Conservation (phyloP, 2,888 invertebrate genomes). For the Apamea monoglypha region DNA sequence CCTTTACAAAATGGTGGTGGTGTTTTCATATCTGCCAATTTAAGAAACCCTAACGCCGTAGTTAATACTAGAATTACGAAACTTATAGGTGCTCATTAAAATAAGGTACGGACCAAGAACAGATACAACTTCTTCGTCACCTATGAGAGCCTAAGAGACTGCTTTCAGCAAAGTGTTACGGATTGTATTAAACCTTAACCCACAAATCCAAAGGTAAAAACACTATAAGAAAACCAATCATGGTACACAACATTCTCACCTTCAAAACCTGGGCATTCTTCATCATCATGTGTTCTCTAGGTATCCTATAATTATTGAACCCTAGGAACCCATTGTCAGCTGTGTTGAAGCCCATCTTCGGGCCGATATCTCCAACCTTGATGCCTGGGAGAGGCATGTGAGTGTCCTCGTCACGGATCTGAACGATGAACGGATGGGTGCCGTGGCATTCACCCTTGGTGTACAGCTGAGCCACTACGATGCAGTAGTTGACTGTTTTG, state of each 20-base stretch:
- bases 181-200: too few species aligned
- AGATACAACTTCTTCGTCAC: too few species aligned
- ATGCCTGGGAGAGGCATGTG: slow-evolving; percentile 96
- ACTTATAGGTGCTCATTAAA: too few species aligned
- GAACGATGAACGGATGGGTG: slow-evolving; percentile 97
- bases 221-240: too few species aligned
- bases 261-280: slow-evolving; percentile 95
- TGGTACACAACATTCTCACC: slow-evolving; percentile 62
- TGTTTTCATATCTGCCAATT: too few species aligned
- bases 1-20: too few species aligned
- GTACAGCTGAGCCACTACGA: slow-evolving; percentile 96
- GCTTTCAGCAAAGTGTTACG: too few species aligned
- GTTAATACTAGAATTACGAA: too few species aligned
- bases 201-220: background rate
- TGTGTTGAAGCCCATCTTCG: slow-evolving; percentile 96
- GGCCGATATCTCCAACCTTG: slow-evolving; percentile 97
- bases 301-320: slow-evolving; percentile 95
- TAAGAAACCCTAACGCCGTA: background rate
- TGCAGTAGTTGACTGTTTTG: slow-evolving; percentile 96
- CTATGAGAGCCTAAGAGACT: too few species aligned
- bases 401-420: slow-evolving; percentile 95
- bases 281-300: slow-evolving; percentile 96
- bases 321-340: slow-evolving; percentile 98
- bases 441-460: slow-evolving; percentile 95
- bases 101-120: too few species aligned